Evolutionary conservation across 2,888 invertebrate genomes (phyloP).

Genomic region (Drosophila multiciliata): DNA sequence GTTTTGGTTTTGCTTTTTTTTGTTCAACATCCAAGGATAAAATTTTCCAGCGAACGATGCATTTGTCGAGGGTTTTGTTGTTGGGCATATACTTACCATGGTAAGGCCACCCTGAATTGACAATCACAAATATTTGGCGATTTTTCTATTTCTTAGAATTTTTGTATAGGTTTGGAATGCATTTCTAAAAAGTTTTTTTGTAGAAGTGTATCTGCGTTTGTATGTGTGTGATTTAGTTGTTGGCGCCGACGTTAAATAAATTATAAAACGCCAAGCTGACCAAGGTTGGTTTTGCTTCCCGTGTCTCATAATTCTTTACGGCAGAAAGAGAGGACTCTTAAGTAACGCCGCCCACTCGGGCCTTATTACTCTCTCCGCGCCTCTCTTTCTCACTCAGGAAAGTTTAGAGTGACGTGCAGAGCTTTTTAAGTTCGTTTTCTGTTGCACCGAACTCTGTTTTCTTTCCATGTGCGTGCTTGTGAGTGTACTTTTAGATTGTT

Average conservation of each 20-base stretch:
- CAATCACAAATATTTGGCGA: no score
- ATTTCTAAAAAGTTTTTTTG: neutral
- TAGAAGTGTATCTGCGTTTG: neutral
- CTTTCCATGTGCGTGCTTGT: neutral
- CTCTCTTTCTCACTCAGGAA: neutral
- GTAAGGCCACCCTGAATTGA: conserved; percentile 21
- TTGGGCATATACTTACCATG: conserved; percentile 11
- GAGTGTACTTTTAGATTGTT: conserved; percentile 22
- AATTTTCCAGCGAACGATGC: neutral
- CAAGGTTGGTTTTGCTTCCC: conserved; percentile 9
- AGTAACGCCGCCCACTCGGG: conserved; percentile 5
- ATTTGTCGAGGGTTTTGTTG: neutral
- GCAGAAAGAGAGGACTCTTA: conserved; percentile 3
- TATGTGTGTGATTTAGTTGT: neutral
- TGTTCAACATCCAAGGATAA: conserved; percentile 7
- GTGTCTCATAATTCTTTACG: conserved; percentile 31
- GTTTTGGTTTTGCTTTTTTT: neutral
- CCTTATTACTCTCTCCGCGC: neutral
- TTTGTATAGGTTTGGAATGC: no score
- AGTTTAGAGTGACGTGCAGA: conserved; percentile 38
- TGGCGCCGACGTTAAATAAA: conserved; percentile 34
- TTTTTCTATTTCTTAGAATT: no score
- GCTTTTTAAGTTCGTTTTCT: conserved; percentile 41
- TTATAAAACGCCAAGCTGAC: conserved; percentile 25
- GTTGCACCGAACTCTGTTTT: conserved; percentile 24